Base-by-base conservation (phyloP, 2,888 invertebrate genomes). In the Zaprionus bogoriensis region DNA sequence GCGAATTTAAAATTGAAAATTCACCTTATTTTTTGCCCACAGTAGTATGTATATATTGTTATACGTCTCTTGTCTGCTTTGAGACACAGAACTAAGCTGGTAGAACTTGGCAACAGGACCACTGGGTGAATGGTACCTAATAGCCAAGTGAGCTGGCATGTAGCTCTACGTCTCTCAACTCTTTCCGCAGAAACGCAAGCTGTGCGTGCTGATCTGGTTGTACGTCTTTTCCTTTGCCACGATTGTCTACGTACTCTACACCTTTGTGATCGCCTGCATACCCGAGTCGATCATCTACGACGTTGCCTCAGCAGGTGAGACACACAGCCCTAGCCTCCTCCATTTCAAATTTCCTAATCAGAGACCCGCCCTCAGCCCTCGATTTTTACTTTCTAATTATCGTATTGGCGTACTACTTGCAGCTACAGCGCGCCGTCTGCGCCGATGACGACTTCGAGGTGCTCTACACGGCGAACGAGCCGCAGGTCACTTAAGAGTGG, bases 301-400 rank as follows among this genome's bases (percentile, higher is more conserved):
- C 27, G 23, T 20, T 1, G 0, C 67, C 0, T 41, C 41, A 3
- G 2, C 47, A 5, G 52, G 80, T 82, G 51, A 39, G 62, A 1
- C 6, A 41, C 4, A 10, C n/a, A 6, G 4, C 7, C 5, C 27
- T 23, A 14, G 14, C 14, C 14, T 19, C 6, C 17, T 6, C 14
- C 6, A 17, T 7, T 17, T 2, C 1, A 36, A 7, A 6, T 9
- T 9, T 14, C 27, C 27, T 2, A 14, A 3, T 39, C 4, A n/a
- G n/a, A n/a, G n/a, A n/a, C 41, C n/a, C 10, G n/a, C 3, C 6
- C n/a, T 14, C 27, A 87, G 82, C 25, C 20, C 4, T 78, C 2
- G 32, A 76, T 7, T 30, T 44, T 1, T 84, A 84, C 23, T 84
- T 81, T 10, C 36, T 68, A 6, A 3, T 47, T 0, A 47, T 84